phyloP scores from a whole-genome alignment of 2,797 vertebrate species.

The Eidolon dupreanum region DNA sequence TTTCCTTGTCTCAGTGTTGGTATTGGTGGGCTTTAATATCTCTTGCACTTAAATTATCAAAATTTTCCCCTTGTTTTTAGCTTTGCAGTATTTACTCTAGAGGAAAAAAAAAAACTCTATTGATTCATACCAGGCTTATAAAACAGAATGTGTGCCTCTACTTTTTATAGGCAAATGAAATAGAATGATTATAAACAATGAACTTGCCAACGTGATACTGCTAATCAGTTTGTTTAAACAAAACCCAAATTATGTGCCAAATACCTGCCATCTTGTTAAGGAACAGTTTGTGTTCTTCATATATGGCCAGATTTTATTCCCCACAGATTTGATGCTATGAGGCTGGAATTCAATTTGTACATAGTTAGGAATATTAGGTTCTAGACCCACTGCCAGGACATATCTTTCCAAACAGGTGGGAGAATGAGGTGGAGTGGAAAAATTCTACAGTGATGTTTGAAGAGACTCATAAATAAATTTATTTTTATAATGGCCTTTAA shows the following conservation, averaged over 20 bases:
- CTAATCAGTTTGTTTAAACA: slow-evolving; percentile 39
- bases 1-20: neutral
- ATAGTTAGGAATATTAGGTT: slow-evolving; percentile 55
- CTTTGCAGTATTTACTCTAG: neutral
- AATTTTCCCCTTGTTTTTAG: neutral
- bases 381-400: slow-evolving; percentile 8
- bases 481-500: neutral
- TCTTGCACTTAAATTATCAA: slow-evolving; percentile 24
- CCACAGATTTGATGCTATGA: slow-evolving; percentile 21
- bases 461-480: slow-evolving; percentile 14
- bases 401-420: slow-evolving; percentile 52
- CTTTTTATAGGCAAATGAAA: slow-evolving; percentile 50
- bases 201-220: neutral
- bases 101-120: neutral
- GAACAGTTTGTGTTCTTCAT: slow-evolving; percentile 55
- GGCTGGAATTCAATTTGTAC: slow-evolving; percentile 43
- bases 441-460: slow-evolving; percentile 34
- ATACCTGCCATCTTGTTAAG: neutral
- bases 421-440: slow-evolving; percentile 39
- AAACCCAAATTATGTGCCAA: neutral
- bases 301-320: slow-evolving; percentile 16
- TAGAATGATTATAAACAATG: slow-evolving; percentile 8
- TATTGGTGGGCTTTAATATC: slow-evolving; percentile 46
- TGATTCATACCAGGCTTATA: slow-evolving; percentile 61
- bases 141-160: neutral